A percentile compares a stretch with the other conserved stretches of the same genome.
Evolutionary conservation across 2,888 invertebrate genomes (phyloP).

Genomic region (Callinectes sapidus): DNA sequence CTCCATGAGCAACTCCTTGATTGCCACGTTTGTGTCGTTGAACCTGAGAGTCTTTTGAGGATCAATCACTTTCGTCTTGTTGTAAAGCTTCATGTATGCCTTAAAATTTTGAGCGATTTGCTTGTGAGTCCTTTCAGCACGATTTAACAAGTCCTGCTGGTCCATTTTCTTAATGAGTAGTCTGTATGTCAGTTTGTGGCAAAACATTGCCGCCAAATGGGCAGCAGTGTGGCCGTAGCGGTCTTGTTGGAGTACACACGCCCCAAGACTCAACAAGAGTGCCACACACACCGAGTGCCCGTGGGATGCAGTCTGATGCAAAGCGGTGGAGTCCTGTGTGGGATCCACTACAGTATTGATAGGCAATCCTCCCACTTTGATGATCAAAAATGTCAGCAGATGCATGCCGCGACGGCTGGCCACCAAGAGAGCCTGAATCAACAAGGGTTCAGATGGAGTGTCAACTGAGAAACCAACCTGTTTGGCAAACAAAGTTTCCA

Average conservation of each 20-base stretch:
- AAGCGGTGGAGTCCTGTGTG: constrained; percentile 38
- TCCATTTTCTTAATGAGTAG: constrained; percentile 15
- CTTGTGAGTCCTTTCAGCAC: not conserved
- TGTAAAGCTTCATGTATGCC: constrained; percentile 29
- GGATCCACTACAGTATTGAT: constrained; percentile 27
- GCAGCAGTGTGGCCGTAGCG: constrained; percentile 45
- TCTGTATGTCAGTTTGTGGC: constrained; percentile 40
- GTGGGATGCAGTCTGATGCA: constrained; percentile 57
- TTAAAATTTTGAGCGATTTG: constrained; percentile 22
- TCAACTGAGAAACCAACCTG: not conserved
- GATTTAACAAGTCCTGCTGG: not conserved
- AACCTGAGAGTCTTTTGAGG: not conserved
- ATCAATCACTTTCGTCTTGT: not conserved
- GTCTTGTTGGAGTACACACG: not conserved
- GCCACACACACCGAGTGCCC: constrained; percentile 40
- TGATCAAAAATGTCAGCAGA: constrained; percentile 41
- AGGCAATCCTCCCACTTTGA: not conserved
- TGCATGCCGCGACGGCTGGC: constrained; percentile 16
- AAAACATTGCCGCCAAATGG: constrained; percentile 61
- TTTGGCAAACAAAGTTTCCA: not conserved
- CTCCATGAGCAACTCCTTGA: not conserved
- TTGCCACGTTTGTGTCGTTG: constrained; percentile 8
- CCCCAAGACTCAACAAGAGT: constrained; percentile 38
- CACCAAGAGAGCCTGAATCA: constrained; percentile 29
- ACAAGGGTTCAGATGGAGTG: not conserved